A percentile compares a stretch with the other conserved stretches of the same genome.
Evolutionary conservation across 2,797 vertebrate genomes (phyloP).

Genomic region (Amblyraja radiata): DNA sequence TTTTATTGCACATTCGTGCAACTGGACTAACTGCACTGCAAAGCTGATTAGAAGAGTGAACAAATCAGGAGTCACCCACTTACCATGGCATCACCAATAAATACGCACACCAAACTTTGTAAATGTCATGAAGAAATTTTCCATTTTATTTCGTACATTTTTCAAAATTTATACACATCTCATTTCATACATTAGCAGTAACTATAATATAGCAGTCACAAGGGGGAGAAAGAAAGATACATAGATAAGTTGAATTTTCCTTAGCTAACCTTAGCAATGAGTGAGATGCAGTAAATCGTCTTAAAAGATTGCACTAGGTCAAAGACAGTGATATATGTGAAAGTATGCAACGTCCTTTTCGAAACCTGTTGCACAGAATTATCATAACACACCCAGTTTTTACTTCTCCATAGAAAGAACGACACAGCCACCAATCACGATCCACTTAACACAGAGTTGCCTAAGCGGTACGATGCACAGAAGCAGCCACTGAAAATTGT

Average conservation of each 20-base stretch:
- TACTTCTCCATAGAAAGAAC: conserved; percentile 29
- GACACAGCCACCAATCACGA: conserved; percentile 29
- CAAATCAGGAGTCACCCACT: neutral
- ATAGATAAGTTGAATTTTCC: conserved; percentile 7
- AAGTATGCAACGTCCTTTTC: neutral
- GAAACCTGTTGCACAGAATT: conserved; percentile 8
- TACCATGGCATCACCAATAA: neutral
- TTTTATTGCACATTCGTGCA: neutral
- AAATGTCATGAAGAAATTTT: conserved; percentile 36
- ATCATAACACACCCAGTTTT: conserved; percentile 35
- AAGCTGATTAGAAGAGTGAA: neutral
- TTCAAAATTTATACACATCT: conserved; percentile 37
- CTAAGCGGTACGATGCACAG: conserved; percentile 33
- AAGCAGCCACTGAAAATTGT: conserved; percentile 21
- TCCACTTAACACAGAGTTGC: conserved; percentile 31
- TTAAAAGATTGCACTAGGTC: conserved; percentile 28
- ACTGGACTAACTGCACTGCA: neutral
- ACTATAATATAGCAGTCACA: conserved; percentile 30
- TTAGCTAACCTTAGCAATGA: neutral
- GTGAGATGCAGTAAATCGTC: conserved; percentile 22
- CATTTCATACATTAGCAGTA: conserved; percentile 36
- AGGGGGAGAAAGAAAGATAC: neutral
- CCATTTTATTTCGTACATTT: conserved; percentile 36
- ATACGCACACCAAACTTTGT: neutral
- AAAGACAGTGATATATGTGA: neutral